These are phyloP conservation scores for Ditula angustiorana DNA, from an alignment of 2,888 invertebrate species.

Conservation along the genomic window DNA sequence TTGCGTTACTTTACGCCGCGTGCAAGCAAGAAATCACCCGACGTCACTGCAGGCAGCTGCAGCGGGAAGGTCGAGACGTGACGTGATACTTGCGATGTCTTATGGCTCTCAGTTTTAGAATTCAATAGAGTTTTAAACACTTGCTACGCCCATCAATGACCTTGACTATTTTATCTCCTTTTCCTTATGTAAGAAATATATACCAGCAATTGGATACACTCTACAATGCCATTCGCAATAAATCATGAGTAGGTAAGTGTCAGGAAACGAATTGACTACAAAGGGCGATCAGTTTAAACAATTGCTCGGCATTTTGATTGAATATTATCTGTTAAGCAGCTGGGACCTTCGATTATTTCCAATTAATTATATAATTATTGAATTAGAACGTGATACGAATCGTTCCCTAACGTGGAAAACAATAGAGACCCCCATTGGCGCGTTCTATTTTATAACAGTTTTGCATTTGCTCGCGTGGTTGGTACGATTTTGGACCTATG, in stretches of 20 bases:
- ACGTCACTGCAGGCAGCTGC: conserved; percentile 72
- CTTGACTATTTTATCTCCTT: conserved; percentile 25
- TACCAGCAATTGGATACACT: conserved; percentile 6
- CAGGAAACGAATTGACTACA: conserved; percentile 14
- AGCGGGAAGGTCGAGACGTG: conserved; percentile 80
- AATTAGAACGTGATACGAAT: conserved; percentile 9
- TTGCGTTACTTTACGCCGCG: background rate
- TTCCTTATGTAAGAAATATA: conserved; percentile 24
- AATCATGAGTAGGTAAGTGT: conserved; percentile 4
- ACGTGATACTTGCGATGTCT: conserved; percentile 71
- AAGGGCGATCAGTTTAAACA: conserved; percentile 6
- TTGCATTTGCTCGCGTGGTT: conserved; percentile 49
- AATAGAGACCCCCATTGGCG: conserved; percentile 18
- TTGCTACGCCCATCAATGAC: conserved; percentile 3
- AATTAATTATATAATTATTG: conserved; percentile 11
- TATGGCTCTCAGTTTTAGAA: conserved; percentile 72
- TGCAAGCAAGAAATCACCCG: conserved; percentile 38
- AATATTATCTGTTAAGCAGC: conserved; percentile 3
- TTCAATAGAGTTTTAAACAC: conserved; percentile 66
- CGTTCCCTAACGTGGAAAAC: conserved; percentile 24
- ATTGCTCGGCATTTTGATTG: conserved; percentile 15
- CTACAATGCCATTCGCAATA: conserved; percentile 12
- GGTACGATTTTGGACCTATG: conserved; percentile 56
- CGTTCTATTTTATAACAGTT: conserved; percentile 37
- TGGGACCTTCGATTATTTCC: conserved; percentile 1